Evolutionary conservation across 2,113 vertebrate genomes (phyloP).

Genomic region (Narcine bancroftii): DNA sequence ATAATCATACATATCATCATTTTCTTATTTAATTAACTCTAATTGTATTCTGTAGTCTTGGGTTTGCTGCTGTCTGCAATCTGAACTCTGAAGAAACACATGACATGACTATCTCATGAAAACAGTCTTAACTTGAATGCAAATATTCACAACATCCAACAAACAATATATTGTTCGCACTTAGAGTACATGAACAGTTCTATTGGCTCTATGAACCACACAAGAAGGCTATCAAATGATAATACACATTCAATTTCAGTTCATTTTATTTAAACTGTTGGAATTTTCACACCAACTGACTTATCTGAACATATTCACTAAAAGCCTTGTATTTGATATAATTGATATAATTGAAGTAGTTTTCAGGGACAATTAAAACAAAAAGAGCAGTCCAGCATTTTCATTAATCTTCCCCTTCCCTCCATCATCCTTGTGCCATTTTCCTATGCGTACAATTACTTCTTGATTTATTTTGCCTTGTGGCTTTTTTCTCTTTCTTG

Average conservation of each 20-base stretch:
- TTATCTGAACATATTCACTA: neutral
- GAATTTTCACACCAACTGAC: neutral
- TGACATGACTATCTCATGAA: neutral
- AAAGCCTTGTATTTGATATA: neutral
- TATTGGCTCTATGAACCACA: neutral
- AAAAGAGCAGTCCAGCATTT: neutral
- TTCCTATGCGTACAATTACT: neutral
- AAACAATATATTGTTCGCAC: neutral
- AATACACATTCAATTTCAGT: neutral
- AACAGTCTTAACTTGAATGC: neutral
- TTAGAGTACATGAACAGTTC: neutral
- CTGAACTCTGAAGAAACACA: neutral
- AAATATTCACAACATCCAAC: neutral
- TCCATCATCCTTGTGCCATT: neutral
- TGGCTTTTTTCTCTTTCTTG: neutral
- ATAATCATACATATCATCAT: neutral
- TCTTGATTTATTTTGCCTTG: neutral
- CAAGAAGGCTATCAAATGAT: neutral
- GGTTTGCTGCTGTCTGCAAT: neutral
- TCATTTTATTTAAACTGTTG: neutral
- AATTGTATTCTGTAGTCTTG: neutral
- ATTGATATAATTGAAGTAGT: no score
- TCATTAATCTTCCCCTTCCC: neutral
- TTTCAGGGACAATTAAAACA: neutral
- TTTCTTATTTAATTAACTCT: neutral